Evolutionary conservation across 2,797 vertebrate species (phyloP).

Genomic region (Rhinogobio ventralis): DNA sequence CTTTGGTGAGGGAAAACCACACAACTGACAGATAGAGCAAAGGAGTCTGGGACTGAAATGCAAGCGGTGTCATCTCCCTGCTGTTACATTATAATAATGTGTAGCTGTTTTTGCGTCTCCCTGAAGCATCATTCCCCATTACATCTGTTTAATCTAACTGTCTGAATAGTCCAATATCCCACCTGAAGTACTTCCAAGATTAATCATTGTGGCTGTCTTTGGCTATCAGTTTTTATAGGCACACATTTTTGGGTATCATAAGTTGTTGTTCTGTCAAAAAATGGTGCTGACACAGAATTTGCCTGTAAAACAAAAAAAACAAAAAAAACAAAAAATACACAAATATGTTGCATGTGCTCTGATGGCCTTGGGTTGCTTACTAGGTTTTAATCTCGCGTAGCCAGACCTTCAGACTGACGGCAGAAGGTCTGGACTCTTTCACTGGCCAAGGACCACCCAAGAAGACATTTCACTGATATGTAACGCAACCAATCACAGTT

Average conservation of each 20-base stretch:
- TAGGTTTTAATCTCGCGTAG: neutral
- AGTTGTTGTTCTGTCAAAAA: neutral
- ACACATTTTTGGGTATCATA: neutral
- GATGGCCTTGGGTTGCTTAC: neutral
- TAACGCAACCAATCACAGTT: too few species aligned
- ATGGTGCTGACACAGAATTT: neutral
- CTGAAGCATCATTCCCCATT: slow-evolving; percentile 12
- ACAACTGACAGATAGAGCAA: slow-evolving; percentile 23
- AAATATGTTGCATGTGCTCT: neutral
- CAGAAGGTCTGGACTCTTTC: too few species aligned
- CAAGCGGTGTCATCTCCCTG: slow-evolving; percentile 15
- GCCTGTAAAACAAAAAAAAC: too few species aligned
- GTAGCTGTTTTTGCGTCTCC: slow-evolving; percentile 26
- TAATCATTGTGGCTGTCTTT: neutral
- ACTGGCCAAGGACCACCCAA: too few species aligned
- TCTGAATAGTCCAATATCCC: neutral
- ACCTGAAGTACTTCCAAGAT: neutral
- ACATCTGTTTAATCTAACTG: slow-evolving; percentile 1
- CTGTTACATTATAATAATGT: slow-evolving; percentile 30
- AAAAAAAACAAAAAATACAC: neutral
- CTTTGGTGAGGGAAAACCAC: slow-evolving; percentile 38
- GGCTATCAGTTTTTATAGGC: neutral
- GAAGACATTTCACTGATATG: too few species aligned
- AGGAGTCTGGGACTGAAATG: slow-evolving; percentile 12
- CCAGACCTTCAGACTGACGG: too few species aligned